Evolutionary conservation across 2,797 vertebrate species (phyloP), one percentile per base, ranked within the genome.

Genomic region (Tangara arthus): DNA sequence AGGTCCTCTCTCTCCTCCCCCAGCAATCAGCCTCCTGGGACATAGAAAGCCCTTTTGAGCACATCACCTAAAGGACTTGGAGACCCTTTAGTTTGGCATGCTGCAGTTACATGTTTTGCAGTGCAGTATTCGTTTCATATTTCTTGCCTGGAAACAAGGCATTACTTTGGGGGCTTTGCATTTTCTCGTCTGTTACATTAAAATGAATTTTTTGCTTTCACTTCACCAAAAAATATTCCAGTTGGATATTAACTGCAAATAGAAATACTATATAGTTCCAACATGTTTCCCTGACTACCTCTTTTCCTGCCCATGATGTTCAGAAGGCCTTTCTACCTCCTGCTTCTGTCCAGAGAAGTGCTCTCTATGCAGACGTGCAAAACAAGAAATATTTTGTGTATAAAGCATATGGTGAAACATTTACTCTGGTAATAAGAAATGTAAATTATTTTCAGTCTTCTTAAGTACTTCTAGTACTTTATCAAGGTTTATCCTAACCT

Each of bases 21-120:
- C 56, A 64, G 89, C 88, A 94, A 89, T 95, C 94, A 94, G 70
- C 70, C 73, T 90, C 76, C 82, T 81, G 59, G 68, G 83, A 92
- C 79, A 78, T 50, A 78, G 87, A 94, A 94, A 94, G 92, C 37
- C 84, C 89, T 94, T 96, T 30, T 1, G 23, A 88, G 73, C 53
- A 61, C 1, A 8, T 94, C 66, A 92, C 89, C 78, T 82, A 69
- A 91, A 84, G 78, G 52, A 76, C 56, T 64, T 56, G 56, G 84
- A 89, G 42, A n/a, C 68, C 72, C 47, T 82, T 65, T 69, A 11
- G 61, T 61, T 92, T 89, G 30, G 64, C 64, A n/a, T 12, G 22
- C 79, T 91, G 61, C 57, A 47, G 71, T 72, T 86, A 61, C 22
- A 13, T 1, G 1, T 77, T 87, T 63, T 85, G 81, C 41, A 66